A percentile compares a stretch with the other conserved stretches of the same genome.
Evolutionary conservation across 2,113 vertebrate species (phyloP).

Genomic region (Sphyrna mokarran): DNA sequence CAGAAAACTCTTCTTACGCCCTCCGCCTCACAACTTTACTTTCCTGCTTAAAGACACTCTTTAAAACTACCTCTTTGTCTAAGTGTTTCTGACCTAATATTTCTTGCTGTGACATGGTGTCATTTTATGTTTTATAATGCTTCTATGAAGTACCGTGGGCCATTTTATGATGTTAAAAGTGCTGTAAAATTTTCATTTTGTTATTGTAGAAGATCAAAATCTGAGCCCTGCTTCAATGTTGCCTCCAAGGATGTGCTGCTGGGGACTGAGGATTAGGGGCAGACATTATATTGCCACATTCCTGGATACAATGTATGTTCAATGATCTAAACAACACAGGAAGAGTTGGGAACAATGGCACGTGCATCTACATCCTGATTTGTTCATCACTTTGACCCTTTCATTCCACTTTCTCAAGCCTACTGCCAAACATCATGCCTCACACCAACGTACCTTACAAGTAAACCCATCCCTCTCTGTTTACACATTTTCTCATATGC

Average conservation of each 20-base stretch:
- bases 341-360: background rate
- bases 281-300: background rate
- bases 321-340: background rate
- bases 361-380: background rate
- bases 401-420: background rate
- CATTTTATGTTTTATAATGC: background rate
- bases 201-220: background rate
- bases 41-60: background rate
- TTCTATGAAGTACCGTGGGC: background rate
- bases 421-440: background rate
- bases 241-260: background rate
- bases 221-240: background rate
- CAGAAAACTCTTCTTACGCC: background rate
- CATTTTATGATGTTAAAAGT: background rate
- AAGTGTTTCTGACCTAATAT: background rate
- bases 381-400: background rate
- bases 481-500: background rate
- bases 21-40: background rate
- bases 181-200: background rate
- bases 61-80: background rate
- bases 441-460: background rate
- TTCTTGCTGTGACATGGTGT: background rate
- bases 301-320: background rate
- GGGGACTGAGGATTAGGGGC: background rate
- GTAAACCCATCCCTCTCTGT: background rate